These are phyloP conservation scores for Drosophila diplacantha DNA, from an alignment of 2,888 invertebrate genomes.

Conservation along the genomic window DNA sequence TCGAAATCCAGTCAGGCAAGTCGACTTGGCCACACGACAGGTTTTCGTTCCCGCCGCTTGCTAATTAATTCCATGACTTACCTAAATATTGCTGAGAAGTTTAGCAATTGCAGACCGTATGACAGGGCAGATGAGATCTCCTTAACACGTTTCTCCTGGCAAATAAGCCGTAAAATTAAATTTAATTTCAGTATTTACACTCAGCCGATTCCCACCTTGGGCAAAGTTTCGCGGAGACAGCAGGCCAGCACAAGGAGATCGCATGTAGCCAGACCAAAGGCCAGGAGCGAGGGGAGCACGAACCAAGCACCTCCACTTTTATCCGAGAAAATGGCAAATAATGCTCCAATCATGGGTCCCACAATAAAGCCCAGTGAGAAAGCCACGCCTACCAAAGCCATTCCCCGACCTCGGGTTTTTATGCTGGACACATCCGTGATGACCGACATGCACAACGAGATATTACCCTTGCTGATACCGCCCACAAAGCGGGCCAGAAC, in stretches of 20 bases:
- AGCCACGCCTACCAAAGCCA: slow-evolving; percentile 98
- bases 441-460: slow-evolving; percentile 95
- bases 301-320: slow-evolving; percentile 84
- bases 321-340: slow-evolving; percentile 85
- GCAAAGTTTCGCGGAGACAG: slow-evolving; percentile 90
- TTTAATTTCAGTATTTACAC: neutral
- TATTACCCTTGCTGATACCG: slow-evolving; percentile 97
- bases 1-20: slow-evolving; percentile 18
- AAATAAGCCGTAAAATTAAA: neutral
- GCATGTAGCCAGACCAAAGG: slow-evolving; percentile 84
- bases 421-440: slow-evolving; percentile 93
- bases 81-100: slow-evolving; percentile 80
- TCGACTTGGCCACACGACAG: slow-evolving; percentile 30
- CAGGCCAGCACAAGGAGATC: slow-evolving; percentile 87
- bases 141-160: slow-evolving; percentile 83
- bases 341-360: slow-evolving; percentile 96
- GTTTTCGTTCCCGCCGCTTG: slow-evolving; percentile 66
- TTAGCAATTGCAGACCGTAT: slow-evolving; percentile 83
- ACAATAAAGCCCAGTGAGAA: slow-evolving; percentile 98
- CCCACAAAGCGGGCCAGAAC: slow-evolving; percentile 95
- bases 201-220: slow-evolving; percentile 79
- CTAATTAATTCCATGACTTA: slow-evolving; percentile 53
- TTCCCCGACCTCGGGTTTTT: slow-evolving; percentile 92
- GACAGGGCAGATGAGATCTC: slow-evolving; percentile 83
- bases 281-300: slow-evolving; percentile 87